A percentile compares a stretch with the other conserved stretches of the same genome.
phyloP scores from a whole-genome alignment of 2,797 vertebrate genomes.

The Garrulus glandarius region DNA sequence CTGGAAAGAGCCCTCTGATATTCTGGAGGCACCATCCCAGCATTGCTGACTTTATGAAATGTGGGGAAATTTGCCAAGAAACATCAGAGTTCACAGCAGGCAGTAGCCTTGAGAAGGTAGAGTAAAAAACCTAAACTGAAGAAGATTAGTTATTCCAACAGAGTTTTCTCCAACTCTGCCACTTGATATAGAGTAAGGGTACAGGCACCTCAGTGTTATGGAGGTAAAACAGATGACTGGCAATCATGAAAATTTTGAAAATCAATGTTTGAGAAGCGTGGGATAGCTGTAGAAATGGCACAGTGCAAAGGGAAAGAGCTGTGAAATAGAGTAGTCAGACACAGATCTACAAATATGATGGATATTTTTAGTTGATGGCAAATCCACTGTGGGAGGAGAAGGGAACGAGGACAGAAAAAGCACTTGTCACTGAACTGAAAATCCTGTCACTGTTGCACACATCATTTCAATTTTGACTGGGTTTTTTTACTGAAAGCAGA shows the following conservation, averaged over 20 bases:
- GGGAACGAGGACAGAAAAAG: slow-evolving; percentile 29
- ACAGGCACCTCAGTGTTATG: background rate
- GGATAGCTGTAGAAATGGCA: background rate
- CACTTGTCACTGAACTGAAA: slow-evolving; percentile 43
- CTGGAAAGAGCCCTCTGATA: background rate
- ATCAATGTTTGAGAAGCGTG: background rate
- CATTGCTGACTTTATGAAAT: background rate
- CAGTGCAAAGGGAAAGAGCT: background rate
- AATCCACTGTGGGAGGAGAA: background rate
- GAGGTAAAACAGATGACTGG: background rate
- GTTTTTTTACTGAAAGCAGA: background rate
- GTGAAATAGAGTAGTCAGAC: slow-evolving; percentile 29
- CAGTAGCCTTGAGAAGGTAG: background rate
- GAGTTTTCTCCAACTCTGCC: background rate
- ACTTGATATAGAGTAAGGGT: background rate
- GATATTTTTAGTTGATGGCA: slow-evolving; percentile 50
- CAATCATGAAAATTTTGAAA: background rate
- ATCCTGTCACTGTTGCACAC: slow-evolving; percentile 22
- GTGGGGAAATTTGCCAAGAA: background rate
- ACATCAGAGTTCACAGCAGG: background rate
- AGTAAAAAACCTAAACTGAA: background rate
- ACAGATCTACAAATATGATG: background rate
- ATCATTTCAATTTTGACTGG: background rate
- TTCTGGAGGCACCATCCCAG: background rate
- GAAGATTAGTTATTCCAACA: background rate